Evolutionary conservation across 2,113 vertebrate species (phyloP).

Genomic region (Baryphthengus martii): DNA sequence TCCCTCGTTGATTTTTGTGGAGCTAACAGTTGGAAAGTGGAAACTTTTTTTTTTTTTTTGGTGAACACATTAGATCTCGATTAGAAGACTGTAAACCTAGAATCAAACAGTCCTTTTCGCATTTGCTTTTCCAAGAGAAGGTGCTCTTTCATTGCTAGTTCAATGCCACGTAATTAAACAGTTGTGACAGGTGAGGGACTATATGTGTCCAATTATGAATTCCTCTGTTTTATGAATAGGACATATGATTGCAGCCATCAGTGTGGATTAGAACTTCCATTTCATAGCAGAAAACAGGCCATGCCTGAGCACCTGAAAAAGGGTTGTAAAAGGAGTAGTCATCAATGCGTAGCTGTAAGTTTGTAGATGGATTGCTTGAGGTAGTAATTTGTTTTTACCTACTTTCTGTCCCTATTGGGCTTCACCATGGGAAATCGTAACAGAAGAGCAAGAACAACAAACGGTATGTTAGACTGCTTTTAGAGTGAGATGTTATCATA

Average conservation of each 20-base stretch:
- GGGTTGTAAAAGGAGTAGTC: not conserved
- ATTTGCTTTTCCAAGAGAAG: not conserved
- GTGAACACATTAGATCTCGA: not conserved
- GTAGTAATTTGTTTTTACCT: rapidly evolving
- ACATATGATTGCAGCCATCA: not conserved
- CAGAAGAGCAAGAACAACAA: not conserved
- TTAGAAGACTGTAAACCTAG: not conserved
- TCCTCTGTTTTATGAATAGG: not conserved
- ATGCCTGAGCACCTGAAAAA: not conserved
- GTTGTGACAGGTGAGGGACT: not conserved
- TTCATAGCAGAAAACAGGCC: not conserved
- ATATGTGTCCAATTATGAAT: not conserved
- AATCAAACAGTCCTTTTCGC: not conserved
- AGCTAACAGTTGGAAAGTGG: not conserved
- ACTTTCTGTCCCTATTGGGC: not conserved
- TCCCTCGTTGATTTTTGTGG: not conserved
- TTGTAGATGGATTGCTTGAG: not conserved
- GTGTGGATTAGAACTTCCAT: not conserved
- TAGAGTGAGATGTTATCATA: not conserved
- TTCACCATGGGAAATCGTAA: not conserved
- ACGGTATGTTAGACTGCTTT: not conserved
- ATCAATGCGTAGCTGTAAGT: not conserved
- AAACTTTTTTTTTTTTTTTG: not conserved
- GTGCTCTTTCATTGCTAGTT: not conserved
- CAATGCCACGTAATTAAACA: not conserved